A percentile compares a stretch with the other conserved stretches of the same genome.
Evolutionary conservation across 2,113 vertebrate genomes (phyloP).

Genomic region (Pagrus major): DNA sequence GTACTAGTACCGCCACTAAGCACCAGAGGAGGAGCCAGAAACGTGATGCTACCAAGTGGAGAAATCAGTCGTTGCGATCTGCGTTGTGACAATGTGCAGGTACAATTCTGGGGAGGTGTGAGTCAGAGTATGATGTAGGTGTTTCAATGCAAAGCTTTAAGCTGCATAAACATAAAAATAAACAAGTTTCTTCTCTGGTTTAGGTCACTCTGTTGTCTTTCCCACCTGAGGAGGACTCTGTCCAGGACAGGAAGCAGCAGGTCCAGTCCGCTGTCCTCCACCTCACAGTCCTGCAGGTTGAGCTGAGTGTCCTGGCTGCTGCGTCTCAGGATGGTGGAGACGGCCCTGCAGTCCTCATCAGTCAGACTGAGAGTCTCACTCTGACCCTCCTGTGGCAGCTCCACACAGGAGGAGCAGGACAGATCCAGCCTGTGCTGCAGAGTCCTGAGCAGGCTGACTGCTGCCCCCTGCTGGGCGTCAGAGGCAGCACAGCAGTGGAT

Average conservation of each 20-base stretch:
- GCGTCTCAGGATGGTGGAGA: slow-evolving; percentile 36
- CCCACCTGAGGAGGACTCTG: slow-evolving; percentile 33
- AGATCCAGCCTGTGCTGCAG: slow-evolving; percentile 48
- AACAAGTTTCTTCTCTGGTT: too few relatives aligned
- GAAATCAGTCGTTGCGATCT: too few relatives aligned
- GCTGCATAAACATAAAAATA: too few relatives aligned
- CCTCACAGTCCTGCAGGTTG: slow-evolving; percentile 35
- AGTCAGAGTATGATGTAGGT: too few relatives aligned
- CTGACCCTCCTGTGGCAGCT: background rate
- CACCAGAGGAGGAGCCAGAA: too few relatives aligned
- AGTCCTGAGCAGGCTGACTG: slow-evolving; percentile 15
- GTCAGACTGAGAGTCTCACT: slow-evolving; percentile 27
- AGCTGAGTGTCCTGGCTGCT: slow-evolving; percentile 21
- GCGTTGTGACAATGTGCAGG: too few relatives aligned
- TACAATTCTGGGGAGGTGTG: too few relatives aligned
- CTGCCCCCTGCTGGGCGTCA: slow-evolving; percentile 23
- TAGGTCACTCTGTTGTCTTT: background rate
- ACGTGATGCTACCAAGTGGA: too few relatives aligned
- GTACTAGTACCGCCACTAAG: too few relatives aligned
- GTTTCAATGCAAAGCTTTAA: too few relatives aligned
- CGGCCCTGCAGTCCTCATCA: slow-evolving; percentile 24
- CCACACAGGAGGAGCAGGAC: slow-evolving; percentile 34
- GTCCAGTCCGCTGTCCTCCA: slow-evolving; percentile 44
- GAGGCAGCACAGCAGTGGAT: slow-evolving; percentile 43
- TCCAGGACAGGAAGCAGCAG: slow-evolving; percentile 48